Evolutionary conservation across 2,113 vertebrate genomes (phyloP).

Genomic region (Chroicocephalus ridibundus): DNA sequence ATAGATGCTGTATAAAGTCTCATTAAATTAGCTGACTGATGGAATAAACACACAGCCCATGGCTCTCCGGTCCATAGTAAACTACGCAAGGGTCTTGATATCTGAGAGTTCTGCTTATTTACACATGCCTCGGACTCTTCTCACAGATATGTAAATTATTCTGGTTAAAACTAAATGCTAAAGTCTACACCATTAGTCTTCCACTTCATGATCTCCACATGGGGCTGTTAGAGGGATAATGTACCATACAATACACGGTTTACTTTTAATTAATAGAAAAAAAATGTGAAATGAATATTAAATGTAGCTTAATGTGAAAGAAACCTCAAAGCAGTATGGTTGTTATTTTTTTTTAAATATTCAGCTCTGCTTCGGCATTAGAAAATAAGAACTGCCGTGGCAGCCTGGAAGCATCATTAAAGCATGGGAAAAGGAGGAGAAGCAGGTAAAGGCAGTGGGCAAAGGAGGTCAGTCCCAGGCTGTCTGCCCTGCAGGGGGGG

Average conservation of each 20-base stretch:
- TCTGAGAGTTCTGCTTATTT: slow-evolving; percentile 92
- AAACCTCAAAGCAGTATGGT: slow-evolving; percentile 79
- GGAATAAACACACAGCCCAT: slow-evolving; percentile 80
- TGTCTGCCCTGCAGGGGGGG: not conserved
- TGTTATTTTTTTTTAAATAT: slow-evolving; percentile 66
- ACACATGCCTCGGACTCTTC: slow-evolving; percentile 90
- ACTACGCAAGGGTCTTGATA: slow-evolving; percentile 77
- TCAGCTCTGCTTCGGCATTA: slow-evolving; percentile 69
- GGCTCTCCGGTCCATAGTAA: slow-evolving; percentile 77
- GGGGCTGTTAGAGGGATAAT: slow-evolving; percentile 99
- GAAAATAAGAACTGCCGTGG: slow-evolving; percentile 53
- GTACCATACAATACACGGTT: slow-evolving; percentile 99
- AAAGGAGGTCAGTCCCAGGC: not conserved
- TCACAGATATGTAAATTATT: slow-evolving; percentile 95
- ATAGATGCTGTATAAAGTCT: slow-evolving; percentile 90
- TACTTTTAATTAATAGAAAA: slow-evolving; percentile 99
- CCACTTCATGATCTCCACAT: slow-evolving; percentile 99
- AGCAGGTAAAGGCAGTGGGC: not conserved
- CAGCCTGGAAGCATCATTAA: not conserved
- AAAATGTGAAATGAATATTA: slow-evolving; percentile 96
- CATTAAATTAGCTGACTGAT: slow-evolving; percentile 96
- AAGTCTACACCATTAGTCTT: slow-evolving; percentile 99
- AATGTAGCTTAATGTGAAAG: slow-evolving; percentile 94
- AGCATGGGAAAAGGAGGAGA: not conserved
- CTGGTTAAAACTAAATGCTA: slow-evolving; percentile 95